phyloP scores from a whole-genome alignment of 2,797 vertebrate genomes.

The Anomalospiza imberbis region DNA sequence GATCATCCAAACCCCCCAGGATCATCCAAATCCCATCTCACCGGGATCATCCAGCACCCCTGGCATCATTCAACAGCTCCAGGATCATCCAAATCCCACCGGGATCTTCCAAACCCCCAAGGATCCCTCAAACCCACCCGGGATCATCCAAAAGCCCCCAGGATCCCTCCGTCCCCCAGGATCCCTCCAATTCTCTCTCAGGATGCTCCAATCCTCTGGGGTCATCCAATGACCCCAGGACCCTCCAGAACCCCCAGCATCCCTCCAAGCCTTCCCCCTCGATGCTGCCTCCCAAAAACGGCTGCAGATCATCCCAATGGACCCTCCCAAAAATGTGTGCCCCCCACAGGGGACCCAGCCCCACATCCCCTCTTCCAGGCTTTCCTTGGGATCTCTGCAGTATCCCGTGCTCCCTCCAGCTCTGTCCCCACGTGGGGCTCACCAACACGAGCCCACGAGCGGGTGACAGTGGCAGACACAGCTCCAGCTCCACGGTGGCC shows the following conservation, averaged over 20 bases:
- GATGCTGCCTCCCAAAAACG: background rate
- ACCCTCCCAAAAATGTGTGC: background rate
- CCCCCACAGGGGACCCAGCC: fast-evolving
- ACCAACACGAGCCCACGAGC: fast-evolving
- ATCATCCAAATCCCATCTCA: too few species aligned
- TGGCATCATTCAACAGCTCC: background rate
- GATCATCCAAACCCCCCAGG: background rate
- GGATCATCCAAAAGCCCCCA: background rate
- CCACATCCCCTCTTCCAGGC: too few species aligned
- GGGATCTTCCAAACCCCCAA: background rate
- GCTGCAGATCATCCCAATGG: fast-evolving
- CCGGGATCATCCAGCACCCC: background rate
- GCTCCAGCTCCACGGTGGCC: background rate
- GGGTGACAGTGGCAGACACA: background rate
- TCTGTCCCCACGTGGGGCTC: fast-evolving
- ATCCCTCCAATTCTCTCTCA: background rate
- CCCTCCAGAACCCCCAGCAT: background rate
- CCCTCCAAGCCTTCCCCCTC: too few species aligned
- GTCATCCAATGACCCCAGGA: fast-evolving
- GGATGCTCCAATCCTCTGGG: background rate
- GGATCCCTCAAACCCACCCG: background rate
- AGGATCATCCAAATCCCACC: background rate
- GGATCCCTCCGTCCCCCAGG: background rate
- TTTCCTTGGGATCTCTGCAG: background rate
- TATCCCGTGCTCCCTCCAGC: background rate